Conservation (phyloP, 2,888 invertebrate species). For the Crocallis elinguaria region DNA sequence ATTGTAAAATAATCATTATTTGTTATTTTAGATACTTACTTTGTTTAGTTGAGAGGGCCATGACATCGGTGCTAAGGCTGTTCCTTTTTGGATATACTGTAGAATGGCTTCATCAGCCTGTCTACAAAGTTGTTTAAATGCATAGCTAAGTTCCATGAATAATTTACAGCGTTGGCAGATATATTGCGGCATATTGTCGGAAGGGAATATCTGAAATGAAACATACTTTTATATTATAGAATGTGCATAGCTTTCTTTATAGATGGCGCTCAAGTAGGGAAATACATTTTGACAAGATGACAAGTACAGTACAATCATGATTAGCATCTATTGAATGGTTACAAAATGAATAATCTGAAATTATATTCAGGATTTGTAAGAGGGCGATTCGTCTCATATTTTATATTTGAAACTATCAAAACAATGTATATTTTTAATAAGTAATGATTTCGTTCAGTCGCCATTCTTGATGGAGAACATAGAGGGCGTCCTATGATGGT, state of each 20-base stretch:
- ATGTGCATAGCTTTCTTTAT: constrained; percentile 1
- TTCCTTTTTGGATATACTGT: constrained; percentile 87
- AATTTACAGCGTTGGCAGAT: constrained; percentile 89
- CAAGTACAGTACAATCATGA: too few relatives aligned
- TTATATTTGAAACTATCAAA: too few relatives aligned
- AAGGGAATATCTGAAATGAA: constrained; percentile 81
- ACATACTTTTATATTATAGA: background rate
- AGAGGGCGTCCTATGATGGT: background rate
- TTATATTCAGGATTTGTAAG: too few relatives aligned
- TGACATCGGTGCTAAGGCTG: constrained; percentile 80
- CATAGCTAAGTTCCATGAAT: constrained; percentile 88
- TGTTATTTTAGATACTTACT: constrained; percentile 51
- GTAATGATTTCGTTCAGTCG: background rate
- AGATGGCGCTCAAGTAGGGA: constrained; percentile 54
- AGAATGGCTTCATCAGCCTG: constrained; percentile 89
- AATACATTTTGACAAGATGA: too few relatives aligned
- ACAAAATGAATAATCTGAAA: too few relatives aligned
- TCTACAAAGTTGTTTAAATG: constrained; percentile 90
- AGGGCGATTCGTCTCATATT: too few relatives aligned
- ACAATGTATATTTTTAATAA: background rate
- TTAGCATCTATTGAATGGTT: too few relatives aligned
- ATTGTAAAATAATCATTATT: background rate
- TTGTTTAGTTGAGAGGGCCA: constrained; percentile 72
- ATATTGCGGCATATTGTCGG: constrained; percentile 90
- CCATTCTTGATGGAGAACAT: background rate